Conservation (phyloP, 2,888 invertebrate species). For the Mesorhabditis sp. region DNA sequence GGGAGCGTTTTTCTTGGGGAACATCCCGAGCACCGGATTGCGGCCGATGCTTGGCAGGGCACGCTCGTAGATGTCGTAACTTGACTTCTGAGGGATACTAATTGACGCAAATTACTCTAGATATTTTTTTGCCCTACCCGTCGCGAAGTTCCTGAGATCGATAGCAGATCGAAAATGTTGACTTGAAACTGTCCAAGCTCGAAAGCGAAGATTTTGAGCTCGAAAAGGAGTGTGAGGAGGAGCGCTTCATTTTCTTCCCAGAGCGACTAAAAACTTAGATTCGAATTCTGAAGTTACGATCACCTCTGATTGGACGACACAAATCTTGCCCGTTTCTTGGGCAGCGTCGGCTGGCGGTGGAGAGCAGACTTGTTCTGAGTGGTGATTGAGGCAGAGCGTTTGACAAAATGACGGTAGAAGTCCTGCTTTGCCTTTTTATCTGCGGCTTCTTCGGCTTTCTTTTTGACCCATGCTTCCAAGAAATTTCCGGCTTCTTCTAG, state of each 20-base stretch:
- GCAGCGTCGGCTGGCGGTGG: no score
- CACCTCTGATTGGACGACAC: no score
- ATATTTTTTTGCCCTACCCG: no score
- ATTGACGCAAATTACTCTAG: neutral
- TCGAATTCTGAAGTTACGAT: no score
- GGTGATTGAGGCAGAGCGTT: neutral
- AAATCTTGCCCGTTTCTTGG: no score
- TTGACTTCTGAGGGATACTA: neutral
- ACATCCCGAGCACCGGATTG: neutral
- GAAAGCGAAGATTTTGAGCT: neutral
- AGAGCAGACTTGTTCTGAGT: no score
- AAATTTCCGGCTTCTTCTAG: conserved; percentile 1
- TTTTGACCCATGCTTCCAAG: neutral
- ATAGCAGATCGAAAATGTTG: neutral
- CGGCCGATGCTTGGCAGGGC: neutral
- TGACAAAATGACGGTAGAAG: neutral
- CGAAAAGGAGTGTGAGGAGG: no score
- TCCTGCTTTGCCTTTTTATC: neutral
- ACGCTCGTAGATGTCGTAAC: conserved; percentile 1
- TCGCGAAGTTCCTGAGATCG: neutral
- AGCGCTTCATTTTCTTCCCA: no score
- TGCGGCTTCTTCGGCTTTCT: neutral
- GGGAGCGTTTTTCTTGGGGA: neutral
- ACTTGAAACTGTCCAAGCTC: conserved; percentile 1
- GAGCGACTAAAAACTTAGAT: no score